A percentile compares a stretch with the other conserved stretches of the same genome.
Evolutionary conservation across 2,797 vertebrate species (phyloP).

Genomic region (Danio tinwini): DNA sequence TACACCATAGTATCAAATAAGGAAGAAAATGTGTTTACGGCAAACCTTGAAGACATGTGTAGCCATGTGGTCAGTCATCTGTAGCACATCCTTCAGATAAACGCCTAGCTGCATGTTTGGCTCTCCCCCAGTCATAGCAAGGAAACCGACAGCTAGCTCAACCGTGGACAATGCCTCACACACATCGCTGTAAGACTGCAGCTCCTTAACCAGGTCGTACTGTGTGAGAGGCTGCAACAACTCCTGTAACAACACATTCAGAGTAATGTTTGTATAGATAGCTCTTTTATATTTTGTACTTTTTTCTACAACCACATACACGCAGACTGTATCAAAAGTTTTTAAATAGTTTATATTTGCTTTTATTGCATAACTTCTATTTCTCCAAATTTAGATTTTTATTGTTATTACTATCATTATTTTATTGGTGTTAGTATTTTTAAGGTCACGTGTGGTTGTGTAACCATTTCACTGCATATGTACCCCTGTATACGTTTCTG

Average conservation of each 20-base stretch:
- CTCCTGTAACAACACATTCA: slow-evolving; percentile 14
- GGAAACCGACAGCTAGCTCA: slow-evolving; percentile 89
- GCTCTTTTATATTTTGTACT: too few species aligned
- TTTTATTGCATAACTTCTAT: too few species aligned
- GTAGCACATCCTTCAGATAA: slow-evolving; percentile 85
- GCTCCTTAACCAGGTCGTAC: slow-evolving; percentile 79
- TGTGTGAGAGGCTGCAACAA: slow-evolving; percentile 68
- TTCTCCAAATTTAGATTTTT: too few species aligned
- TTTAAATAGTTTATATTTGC: too few species aligned
- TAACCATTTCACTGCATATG: too few species aligned
- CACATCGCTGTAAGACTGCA: slow-evolving; percentile 90
- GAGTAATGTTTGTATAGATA: too few species aligned
- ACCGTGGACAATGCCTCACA: slow-evolving; percentile 88
- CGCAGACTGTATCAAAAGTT: too few species aligned
- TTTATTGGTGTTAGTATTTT: too few species aligned
- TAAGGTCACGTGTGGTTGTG: too few species aligned
- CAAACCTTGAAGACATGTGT: slow-evolving; percentile 84
- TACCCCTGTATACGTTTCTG: too few species aligned
- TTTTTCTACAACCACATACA: too few species aligned
- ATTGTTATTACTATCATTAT: too few species aligned
- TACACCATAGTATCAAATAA: background rate
- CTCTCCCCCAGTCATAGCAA: slow-evolving; percentile 87
- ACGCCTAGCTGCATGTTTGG: slow-evolving; percentile 78
- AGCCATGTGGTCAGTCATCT: slow-evolving; percentile 86
- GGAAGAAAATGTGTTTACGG: background rate